phyloP scores from a whole-genome alignment of 2,113 vertebrate species.

The Prochilodus magdalenae region DNA sequence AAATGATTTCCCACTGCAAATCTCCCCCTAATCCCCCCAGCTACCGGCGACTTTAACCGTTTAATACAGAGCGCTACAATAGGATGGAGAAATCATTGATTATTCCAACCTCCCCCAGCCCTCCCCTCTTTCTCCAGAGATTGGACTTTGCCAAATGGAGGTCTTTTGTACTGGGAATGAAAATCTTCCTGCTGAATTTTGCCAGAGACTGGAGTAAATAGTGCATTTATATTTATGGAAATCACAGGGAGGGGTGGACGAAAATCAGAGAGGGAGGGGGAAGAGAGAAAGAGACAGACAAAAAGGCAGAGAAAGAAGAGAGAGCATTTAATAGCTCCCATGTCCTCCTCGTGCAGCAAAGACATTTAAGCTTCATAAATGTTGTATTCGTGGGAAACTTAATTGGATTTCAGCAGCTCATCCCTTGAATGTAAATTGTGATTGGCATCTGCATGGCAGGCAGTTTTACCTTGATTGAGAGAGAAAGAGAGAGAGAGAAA shows the following conservation, averaged over 20 bases:
- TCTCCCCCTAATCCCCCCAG: slow-evolving; percentile 51
- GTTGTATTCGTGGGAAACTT: slow-evolving; percentile 51
- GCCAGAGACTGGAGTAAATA: slow-evolving; percentile 50
- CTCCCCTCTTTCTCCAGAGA: slow-evolving; percentile 38
- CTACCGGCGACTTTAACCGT: slow-evolving; percentile 42
- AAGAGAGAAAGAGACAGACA: neutral
- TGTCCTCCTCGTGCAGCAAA: slow-evolving; percentile 51
- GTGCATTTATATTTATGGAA: slow-evolving; percentile 61
- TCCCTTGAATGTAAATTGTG: slow-evolving; percentile 52
- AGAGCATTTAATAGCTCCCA: slow-evolving; percentile 8
- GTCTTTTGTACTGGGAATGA: slow-evolving; percentile 52
- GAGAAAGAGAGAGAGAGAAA: neutral
- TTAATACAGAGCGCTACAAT: slow-evolving; percentile 47
- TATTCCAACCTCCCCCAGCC: slow-evolving; percentile 34
- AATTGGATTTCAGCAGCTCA: slow-evolving; percentile 58
- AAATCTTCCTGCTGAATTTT: slow-evolving; percentile 54
- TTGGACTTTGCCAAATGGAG: slow-evolving; percentile 49
- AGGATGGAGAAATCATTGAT: slow-evolving; percentile 44
- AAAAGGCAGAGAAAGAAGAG: neutral
- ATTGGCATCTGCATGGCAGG: slow-evolving; percentile 48
- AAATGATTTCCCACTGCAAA: slow-evolving; percentile 57
- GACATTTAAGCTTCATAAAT: slow-evolving; percentile 58
- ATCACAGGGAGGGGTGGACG: slow-evolving; percentile 29
- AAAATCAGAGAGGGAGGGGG: slow-evolving; percentile 23
- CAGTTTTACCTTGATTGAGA: slow-evolving; percentile 31